phyloP scores from a whole-genome alignment of 1,140 invertebrate species.

The Elysia chlorotica region DNA sequence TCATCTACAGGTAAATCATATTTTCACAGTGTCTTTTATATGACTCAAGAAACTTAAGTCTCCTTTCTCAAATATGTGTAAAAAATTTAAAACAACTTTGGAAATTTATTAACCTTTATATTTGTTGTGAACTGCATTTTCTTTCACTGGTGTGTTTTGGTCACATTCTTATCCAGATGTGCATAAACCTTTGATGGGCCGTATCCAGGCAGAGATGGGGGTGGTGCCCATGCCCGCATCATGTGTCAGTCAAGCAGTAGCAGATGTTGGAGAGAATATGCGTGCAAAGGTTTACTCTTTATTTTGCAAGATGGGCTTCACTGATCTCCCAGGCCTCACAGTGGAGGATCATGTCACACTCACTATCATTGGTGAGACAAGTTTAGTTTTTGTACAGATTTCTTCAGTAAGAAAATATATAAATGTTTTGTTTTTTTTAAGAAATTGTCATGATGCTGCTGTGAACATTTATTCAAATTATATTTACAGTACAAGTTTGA shows the following conservation, averaged over 20 bases:
- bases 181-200: constrained; percentile 53
- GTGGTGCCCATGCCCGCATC: constrained; percentile 49
- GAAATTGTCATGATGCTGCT: too few species aligned
- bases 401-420: neutral
- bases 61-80: too few species aligned
- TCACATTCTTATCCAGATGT: constrained; percentile 33
- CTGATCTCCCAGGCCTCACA: constrained; percentile 57
- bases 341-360: constrained; percentile 61
- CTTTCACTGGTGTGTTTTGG: neutral
- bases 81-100: too few species aligned
- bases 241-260: constrained; percentile 56
- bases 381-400: too few species aligned
- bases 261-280: constrained; percentile 62
- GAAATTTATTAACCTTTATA: too few species aligned
- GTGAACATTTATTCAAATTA: too few species aligned
- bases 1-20: too few species aligned
- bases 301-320: constrained; percentile 61
- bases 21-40: too few species aligned
- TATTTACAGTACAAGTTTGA: too few species aligned
- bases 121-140: too few species aligned
- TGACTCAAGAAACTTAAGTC: too few species aligned
- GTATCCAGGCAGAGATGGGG: constrained; percentile 49
- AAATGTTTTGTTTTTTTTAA: too few species aligned
- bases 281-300: constrained; percentile 62
- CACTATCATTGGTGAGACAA: constrained; percentile 50